Percentiles rank a stretch among this genome's conserved stretches.
Conservation (phyloP, 2,113 vertebrate genomes). For the Triplophysa tibetana region DNA sequence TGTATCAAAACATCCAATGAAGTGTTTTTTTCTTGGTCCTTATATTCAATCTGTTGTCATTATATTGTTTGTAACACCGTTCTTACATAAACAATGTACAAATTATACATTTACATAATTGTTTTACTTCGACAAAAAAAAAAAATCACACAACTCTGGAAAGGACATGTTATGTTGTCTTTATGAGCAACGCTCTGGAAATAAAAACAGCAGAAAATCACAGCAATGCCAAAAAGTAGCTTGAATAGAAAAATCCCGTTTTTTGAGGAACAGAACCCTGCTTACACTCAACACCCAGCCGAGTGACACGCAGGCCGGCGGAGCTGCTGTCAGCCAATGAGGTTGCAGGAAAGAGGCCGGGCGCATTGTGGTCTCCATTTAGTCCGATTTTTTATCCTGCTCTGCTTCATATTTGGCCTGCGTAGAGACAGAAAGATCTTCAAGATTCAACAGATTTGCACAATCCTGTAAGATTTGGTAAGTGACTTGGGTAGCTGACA, state of each 20-base stretch:
- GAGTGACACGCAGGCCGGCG: conserved; percentile 4
- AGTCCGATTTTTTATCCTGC: conserved; percentile 74
- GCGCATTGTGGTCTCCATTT: conserved; percentile 37
- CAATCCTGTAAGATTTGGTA: neutral
- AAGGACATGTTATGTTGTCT: neutral
- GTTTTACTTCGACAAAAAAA: too few species aligned
- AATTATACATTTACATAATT: too few species aligned
- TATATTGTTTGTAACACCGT: neutral
- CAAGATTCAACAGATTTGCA: neutral
- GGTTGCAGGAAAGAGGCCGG: conserved; percentile 3
- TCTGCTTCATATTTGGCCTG: conserved; percentile 63
- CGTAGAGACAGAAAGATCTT: neutral
- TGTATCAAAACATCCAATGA: neutral
- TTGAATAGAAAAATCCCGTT: neutral
- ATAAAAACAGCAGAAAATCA: neutral
- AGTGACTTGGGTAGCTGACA: neutral
- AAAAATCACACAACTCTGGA: neutral
- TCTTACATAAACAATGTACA: too few species aligned
- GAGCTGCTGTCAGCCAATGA: conserved; percentile 34
- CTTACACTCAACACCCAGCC: conserved; percentile 23
- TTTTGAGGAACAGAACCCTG: neutral
- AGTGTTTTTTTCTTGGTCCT: conserved; percentile 1
- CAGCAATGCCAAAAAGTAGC: neutral
- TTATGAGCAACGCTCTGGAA: neutral
- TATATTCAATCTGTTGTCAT: neutral